Base-by-base conservation (phyloP, 2,888 invertebrate genomes). In the Synergus gifuensis region DNA sequence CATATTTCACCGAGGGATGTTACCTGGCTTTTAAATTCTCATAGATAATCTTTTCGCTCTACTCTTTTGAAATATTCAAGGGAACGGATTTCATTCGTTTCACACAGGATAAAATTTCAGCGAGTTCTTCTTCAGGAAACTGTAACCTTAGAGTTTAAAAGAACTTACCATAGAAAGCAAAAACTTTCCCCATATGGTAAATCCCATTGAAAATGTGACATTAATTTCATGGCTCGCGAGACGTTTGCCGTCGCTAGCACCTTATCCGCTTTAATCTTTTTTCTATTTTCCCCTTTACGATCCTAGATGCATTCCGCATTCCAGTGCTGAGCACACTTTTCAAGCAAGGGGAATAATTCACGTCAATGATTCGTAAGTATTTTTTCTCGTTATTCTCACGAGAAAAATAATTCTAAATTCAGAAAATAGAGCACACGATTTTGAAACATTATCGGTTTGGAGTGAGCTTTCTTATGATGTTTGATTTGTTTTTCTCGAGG, bases 201-300 rank as follows among this genome's bases (percentile, higher is more conserved):
- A 66, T 66, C 66, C 42, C 46, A 69, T 49, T 28, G 49, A 16
- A 69, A 69, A 69, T 69, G 69, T 49, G 28, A 9, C 69, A 49
- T 69, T 69, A 49, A 54, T 69, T 69, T 69, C 69, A 69, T 49
- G 28, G 11, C 11, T 66, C 66, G 40, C n/a, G 22, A 22, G 12
- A 60, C 22, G 42, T 66, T 42, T 66, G 36, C 40, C 42, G 60
- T 60, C 60, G 40, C 66, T 66, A 66, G 42, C 66, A 66, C n/a
- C 66, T 60, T 11, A 60, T 60, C 22, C 60, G 22, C 60, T 5
- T 60, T 12, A 18, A 66, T n/a, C 42, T 66, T 42, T 64, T 44
- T 42, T 42, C 4, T 42, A 2, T 18, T 12, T 44, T 11, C n/a
- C 7, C 2, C 42, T 42, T 66, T 1, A 11, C 11, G 8, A 42